Percentiles rank a stretch among this genome's conserved stretches.
These are phyloP conservation scores for Callipepla californica DNA, from an alignment of 2,113 vertebrate species.

Conservation along the genomic window DNA sequence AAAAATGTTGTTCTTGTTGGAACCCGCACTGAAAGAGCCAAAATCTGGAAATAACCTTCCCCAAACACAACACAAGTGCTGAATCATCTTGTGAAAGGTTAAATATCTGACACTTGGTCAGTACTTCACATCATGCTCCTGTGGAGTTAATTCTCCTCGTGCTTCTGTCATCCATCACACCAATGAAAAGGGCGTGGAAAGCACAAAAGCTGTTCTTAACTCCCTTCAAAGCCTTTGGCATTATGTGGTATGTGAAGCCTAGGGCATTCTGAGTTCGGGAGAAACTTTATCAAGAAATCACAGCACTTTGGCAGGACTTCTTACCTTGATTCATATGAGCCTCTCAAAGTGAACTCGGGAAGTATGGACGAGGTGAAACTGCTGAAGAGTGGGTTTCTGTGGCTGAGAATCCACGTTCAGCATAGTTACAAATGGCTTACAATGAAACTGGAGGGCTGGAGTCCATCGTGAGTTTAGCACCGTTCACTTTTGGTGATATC, in stretches of 20 bases:
- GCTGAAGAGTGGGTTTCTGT: neutral
- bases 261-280: neutral
- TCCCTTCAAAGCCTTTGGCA: neutral
- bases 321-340: neutral
- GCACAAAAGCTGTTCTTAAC: conserved; percentile 5
- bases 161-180: neutral
- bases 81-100: neutral
- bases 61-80: rapidly evolving
- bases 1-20: neutral
- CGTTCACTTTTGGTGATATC: neutral
- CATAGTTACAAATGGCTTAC: neutral
- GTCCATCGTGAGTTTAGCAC: neutral
- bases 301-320: neutral
- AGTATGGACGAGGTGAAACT: rapidly evolving
- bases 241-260: neutral
- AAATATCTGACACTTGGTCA: neutral
- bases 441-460: neutral
- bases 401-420: neutral
- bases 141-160: neutral
- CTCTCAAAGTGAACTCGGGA: neutral
- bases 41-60: neutral
- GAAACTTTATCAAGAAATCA: neutral
- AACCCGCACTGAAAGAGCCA: neutral
- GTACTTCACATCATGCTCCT: neutral
- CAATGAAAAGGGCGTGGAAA: neutral